These are phyloP conservation scores for Pollenia labialis DNA, from an alignment of 2,888 invertebrate genomes.

Conservation along the genomic window DNA sequence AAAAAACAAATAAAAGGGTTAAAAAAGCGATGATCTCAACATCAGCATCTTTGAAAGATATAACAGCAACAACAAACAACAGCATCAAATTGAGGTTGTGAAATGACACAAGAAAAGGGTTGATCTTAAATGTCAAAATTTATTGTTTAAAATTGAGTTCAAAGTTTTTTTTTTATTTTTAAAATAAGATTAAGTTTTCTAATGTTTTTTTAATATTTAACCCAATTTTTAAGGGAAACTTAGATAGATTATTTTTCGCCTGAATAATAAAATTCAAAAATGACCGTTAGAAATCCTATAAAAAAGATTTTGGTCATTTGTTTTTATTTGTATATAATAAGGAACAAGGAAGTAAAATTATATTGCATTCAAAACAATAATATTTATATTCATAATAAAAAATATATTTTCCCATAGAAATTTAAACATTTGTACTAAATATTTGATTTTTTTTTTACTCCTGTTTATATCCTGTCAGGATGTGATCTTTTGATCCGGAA, in stretches of 20 bases:
- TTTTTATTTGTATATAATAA: not conserved
- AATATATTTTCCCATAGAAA: constrained; percentile 71
- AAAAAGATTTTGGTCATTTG: constrained; percentile 17
- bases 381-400: constrained; percentile 19
- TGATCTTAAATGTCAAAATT: constrained; percentile 53
- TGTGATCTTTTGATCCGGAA: constrained; percentile 84
- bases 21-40: constrained; percentile 58
- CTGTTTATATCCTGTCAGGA: constrained; percentile 81
- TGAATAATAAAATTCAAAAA: constrained; percentile 10
- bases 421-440: constrained; percentile 70
- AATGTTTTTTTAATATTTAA: constrained; percentile 57
- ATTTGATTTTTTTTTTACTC: constrained; percentile 74
- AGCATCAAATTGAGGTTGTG: constrained; percentile 42
- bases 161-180: constrained; percentile 40
- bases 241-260: constrained; percentile 29
- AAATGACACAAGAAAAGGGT: constrained; percentile 59
- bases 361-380: constrained; percentile 7
- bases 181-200: constrained; percentile 4
- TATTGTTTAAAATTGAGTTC: constrained; percentile 31
- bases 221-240: constrained; percentile 35
- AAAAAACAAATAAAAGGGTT: constrained; percentile 60
- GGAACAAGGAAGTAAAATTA: not conserved
- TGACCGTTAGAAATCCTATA: constrained; percentile 49
- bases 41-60: constrained; percentile 31
- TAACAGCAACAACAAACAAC: constrained; percentile 43